Base-by-base conservation (phyloP, 2,888 invertebrate species). In the Schizotus pectinicornis region DNA sequence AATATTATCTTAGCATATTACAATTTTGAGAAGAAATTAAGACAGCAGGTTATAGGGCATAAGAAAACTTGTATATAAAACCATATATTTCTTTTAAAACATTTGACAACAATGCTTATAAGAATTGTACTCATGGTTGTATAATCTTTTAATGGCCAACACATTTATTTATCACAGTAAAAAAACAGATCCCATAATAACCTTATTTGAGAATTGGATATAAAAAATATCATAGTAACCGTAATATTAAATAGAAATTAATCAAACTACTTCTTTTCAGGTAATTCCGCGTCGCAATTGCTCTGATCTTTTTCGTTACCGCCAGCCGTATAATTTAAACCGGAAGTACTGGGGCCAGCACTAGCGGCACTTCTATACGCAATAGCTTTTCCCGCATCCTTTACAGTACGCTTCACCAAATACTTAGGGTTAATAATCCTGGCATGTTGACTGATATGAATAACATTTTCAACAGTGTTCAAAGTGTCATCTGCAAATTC, bases 381-480 rank as follows among this genome's bases (percentile, higher is more conserved):
- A 5, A 61, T 37, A 1, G 84, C 84, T 68, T 83, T 84, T 0
- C 87, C 87, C 0, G 88, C 82, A 61, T 83, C 82, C 74, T 88
- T 87, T 0, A 84, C 87, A 42, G 87, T 83, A 57, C 80, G 79
- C 68, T 87, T 88, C 12, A 84, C 86, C 11, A 89, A 75, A 1
- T 88, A 86, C 75, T 87, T 88, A 6, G 88, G 85, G 2, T 87
- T 88, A 3, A 91, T 80, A 61, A 85, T 82, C 71, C 83, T 84
- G 0, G 87, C 81, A 77, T 89, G 88, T 67, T 85, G 82, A 22
- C 86, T 85, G 1, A 90, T 84, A 67, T 83, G 79, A 33, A 86
- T 86, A 0, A 88, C 83, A 77, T 92, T 90, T 6, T 91, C 91
- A 3, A 88, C 84, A 0, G 90, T 85, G 67, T 85, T 84, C 41